Conservation (phyloP, 2,113 vertebrate genomes). For the Oostethus manadensis region DNA sequence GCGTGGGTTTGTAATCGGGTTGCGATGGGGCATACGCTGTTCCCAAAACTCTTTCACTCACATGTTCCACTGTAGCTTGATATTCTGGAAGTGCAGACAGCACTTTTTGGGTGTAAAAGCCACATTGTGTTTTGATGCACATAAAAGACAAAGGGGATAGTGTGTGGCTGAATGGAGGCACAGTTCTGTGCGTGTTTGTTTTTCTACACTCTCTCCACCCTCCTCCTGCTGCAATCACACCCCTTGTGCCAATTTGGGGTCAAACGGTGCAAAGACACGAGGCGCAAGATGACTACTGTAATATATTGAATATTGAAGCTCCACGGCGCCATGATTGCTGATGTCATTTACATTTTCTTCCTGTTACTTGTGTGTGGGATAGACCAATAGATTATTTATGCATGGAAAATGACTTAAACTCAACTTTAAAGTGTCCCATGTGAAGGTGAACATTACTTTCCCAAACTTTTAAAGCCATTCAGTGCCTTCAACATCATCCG, state of each 20-base stretch:
- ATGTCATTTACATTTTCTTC: too few relatives aligned
- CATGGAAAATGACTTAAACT: too few relatives aligned
- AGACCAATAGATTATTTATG: too few relatives aligned
- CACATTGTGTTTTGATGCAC: slow-evolving; percentile 37
- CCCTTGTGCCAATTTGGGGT: slow-evolving; percentile 9
- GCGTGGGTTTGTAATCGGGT: not conserved
- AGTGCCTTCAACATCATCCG: too few relatives aligned
- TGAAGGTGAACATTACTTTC: too few relatives aligned
- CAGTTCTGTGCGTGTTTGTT: slow-evolving; percentile 44
- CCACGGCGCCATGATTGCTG: too few relatives aligned
- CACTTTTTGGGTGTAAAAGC: slow-evolving; percentile 37
- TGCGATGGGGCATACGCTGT: slow-evolving; percentile 9
- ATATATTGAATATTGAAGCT: not conserved
- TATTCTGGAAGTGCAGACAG: slow-evolving; percentile 41
- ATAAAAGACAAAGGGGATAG: slow-evolving; percentile 35
- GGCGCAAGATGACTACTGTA: not conserved
- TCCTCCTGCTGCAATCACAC: slow-evolving; percentile 27
- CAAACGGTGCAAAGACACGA: not conserved
- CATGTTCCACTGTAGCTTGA: slow-evolving; percentile 32
- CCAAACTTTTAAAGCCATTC: too few relatives aligned
- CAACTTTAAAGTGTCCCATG: too few relatives aligned
- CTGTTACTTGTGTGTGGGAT: too few relatives aligned
- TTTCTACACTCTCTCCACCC: slow-evolving; percentile 26
- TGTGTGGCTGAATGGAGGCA: slow-evolving; percentile 43
- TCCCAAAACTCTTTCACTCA: slow-evolving; percentile 21